Evolutionary conservation across 2,888 invertebrate species (phyloP), one percentile per base, ranked within the genome.

Genomic region (Onthophagus sagittarius): DNA sequence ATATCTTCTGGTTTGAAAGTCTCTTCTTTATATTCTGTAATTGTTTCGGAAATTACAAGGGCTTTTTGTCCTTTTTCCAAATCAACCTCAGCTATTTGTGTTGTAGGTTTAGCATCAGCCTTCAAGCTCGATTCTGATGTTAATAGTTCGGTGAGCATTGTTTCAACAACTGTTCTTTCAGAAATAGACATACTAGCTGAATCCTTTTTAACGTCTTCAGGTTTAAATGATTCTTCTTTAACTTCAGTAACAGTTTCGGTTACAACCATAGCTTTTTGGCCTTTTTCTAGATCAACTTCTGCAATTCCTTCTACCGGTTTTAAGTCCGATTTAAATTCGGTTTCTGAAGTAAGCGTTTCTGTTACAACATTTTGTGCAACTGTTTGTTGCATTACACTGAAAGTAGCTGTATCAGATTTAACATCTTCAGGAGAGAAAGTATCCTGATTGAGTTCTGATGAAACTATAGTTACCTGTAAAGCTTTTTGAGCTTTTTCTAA

Each of bases 41-140:
- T 85, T 31, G 86, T 81, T 82, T 88, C 85, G 7, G 85, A 84
- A 31, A 86, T 82, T 5, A 84, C 80, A 4, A 86, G 79, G 62
- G 83, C 82, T 76, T 84, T 85, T 64, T 82, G 81, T 62, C 84
- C 81, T 78, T 85, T 83, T 79, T 87, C 85, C 76, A 86, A 81
- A 74, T 83, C 84, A 72, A 83, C 70, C 53, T 84, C 84, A 77
- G 87, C 87, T 73, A 81, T 84, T 77, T 87, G 85, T 76, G 86
- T 82, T 77, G 84, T 86, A 13, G 86, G 82, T 74, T 86, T 79
- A 3, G 87, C 80, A 83, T 87, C 86, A 65, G 86, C 85, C 72
- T 85, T 84, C 63, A 87, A 78, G 73, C 86, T 80, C 69, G 81
- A 84, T 86, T 92, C 92, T 75, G 86, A 87, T 85, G 92, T 92